Percentiles rank a stretch among this genome's conserved stretches.
Conservation (phyloP, 2,888 invertebrate species). For the Synergus laeviventris region DNA sequence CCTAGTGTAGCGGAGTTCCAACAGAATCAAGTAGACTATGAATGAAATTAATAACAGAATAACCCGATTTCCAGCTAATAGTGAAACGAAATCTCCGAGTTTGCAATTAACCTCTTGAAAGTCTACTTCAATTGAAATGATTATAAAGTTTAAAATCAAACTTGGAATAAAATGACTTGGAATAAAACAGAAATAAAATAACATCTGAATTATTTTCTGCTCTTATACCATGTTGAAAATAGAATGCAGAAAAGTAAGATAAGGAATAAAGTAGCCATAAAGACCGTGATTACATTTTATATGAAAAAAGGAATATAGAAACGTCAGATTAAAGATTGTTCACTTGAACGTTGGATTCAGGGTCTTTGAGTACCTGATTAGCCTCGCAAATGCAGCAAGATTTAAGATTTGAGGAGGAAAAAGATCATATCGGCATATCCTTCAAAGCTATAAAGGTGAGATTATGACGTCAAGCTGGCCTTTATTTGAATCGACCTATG, state of each 20-base stretch:
- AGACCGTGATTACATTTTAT: not conserved
- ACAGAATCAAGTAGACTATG: constrained; percentile 34
- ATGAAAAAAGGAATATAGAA: not conserved
- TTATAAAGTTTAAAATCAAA: not conserved
- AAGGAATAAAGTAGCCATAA: constrained; percentile 1
- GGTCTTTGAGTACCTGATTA: constrained; percentile 27
- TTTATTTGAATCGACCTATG: constrained; percentile 53
- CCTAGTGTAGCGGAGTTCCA: constrained; percentile 16
- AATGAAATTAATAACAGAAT: constrained; percentile 40
- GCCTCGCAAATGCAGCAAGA: constrained; percentile 36
- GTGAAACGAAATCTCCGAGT: not conserved
- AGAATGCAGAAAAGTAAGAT: not conserved
- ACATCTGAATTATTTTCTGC: not conserved
- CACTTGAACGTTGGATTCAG: constrained; percentile 16
- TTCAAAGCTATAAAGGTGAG: constrained; percentile 46
- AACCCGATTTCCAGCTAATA: constrained; percentile 12
- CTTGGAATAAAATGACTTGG: not conserved
- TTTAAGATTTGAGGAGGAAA: constrained; percentile 31
- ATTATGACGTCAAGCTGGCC: constrained; percentile 51
- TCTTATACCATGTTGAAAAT: not conserved
- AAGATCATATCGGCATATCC: constrained; percentile 44
- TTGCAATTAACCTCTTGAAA: not conserved
- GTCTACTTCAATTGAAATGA: not conserved
- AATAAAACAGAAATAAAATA: too few species aligned
- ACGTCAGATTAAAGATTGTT: constrained; percentile 27